Evolutionary conservation across 2,113 vertebrate genomes (phyloP).

Genomic region (Hepsetus odoe): DNA sequence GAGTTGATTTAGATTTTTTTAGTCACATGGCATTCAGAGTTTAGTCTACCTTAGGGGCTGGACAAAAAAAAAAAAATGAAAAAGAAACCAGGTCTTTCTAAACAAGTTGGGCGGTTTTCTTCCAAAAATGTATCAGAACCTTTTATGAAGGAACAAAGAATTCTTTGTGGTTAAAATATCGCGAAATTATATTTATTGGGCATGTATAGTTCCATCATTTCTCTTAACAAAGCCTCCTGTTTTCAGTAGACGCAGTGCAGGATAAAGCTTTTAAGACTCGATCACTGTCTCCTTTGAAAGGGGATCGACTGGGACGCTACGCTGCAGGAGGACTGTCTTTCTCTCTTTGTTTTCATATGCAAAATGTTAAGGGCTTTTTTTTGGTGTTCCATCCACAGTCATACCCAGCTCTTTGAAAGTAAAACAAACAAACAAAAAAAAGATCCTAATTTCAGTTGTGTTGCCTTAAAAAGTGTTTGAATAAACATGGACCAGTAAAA

Average conservation of each 20-base stretch:
- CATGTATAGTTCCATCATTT: not conserved
- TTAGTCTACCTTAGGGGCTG: not conserved
- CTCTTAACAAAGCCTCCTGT: not conserved
- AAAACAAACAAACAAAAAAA: constrained; percentile 14
- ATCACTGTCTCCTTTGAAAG: not conserved
- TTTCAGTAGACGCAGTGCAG: constrained; percentile 3
- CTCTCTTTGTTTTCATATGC: constrained; percentile 74
- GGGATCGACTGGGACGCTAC: constrained; percentile 61
- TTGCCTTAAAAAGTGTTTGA: constrained; percentile 90
- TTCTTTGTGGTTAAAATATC: not conserved
- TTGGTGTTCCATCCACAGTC: constrained; percentile 92
- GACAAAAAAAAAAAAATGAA: too few relatives aligned
- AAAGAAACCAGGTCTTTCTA: not conserved
- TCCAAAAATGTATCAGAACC: not conserved
- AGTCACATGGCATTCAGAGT: not conserved
- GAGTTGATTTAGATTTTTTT: not conserved
- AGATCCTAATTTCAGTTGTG: constrained; percentile 83
- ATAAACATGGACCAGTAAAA: constrained; percentile 78
- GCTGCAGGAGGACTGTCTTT: constrained; percentile 63
- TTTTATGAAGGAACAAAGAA: not conserved
- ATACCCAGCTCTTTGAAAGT: constrained; percentile 70
- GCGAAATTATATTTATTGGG: not conserved
- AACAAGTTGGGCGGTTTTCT: not conserved
- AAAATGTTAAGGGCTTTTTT: constrained; percentile 79
- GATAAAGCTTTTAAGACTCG: not conserved